Evolutionary conservation across 1,140 invertebrate species (phyloP), one percentile per base, ranked within the genome.

Genomic region (Popillia japonica): DNA sequence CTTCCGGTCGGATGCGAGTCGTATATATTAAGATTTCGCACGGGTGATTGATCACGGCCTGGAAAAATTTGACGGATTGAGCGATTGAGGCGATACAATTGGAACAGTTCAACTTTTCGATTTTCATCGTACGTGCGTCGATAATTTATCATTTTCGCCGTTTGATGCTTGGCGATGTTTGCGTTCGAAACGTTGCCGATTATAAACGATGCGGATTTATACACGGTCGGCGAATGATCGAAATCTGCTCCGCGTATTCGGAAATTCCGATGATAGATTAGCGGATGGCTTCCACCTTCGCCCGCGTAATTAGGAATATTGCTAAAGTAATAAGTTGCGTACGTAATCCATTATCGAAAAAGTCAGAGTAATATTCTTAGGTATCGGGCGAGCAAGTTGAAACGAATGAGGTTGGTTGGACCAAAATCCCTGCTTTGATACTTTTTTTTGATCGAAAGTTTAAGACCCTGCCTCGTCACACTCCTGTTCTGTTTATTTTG

Each of bases 141-240:
- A 55, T 55, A 55, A 55, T 55, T 55, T 55, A 17, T 55, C 48
- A 55, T 55, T 55, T 55, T 55, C 48, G 14, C 48, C 48, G 14
- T 55, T 55, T 55, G 48, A n/a, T 55, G 17, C 48, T 55, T 55
- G 3, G 48, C 48, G 48, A 55, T 55, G 48, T 55, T 55, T 55
- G 17, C 48, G 17, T 55, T 55, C 27, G 48, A 17, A 55, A 55
- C 6, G 48, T n/a, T 55, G 6, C 48, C 48, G 48, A 55, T 55
- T 55, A 55, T 55, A 55, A 55, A 55, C 17, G 48, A 55, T 17
- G 2, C 48, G 48, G 48, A 55, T 55, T 55, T 55, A n/a, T n/a
- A 55, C 14, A 17, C 14, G 48, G 48, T 2, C 14, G 48, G 17
- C 17, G 48, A 55, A 17, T n/a, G 48, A 55, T 55, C 48, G 48